Evolutionary conservation across 2,113 vertebrate genomes (phyloP).

Genomic region (Carettochelys insculpta): DNA sequence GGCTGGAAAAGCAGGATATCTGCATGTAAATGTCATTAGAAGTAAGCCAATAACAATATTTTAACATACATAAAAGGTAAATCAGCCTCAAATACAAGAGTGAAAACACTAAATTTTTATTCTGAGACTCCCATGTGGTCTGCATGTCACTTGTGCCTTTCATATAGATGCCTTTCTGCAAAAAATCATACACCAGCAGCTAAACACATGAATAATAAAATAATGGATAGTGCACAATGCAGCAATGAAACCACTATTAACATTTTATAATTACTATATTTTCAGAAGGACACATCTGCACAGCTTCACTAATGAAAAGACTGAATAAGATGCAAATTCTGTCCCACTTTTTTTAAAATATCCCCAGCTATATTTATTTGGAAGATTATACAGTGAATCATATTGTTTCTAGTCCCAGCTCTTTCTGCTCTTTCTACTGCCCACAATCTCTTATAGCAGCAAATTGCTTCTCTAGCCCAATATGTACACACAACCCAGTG

Average conservation of each 20-base stretch:
- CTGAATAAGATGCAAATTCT: slow-evolving; percentile 15
- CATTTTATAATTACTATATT: neutral
- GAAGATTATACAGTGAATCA: neutral
- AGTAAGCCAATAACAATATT: slow-evolving; percentile 29
- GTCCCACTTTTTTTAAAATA: neutral
- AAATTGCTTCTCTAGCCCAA: neutral
- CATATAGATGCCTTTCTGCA: slow-evolving; percentile 31
- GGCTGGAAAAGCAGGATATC: slow-evolving; percentile 41
- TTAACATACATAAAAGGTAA: slow-evolving; percentile 49
- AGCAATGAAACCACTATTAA: slow-evolving; percentile 28
- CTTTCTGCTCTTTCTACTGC: neutral
- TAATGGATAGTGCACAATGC: neutral
- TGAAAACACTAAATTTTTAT: slow-evolving; percentile 14
- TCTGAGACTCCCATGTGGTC: slow-evolving; percentile 15
- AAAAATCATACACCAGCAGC: neutral
- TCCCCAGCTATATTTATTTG: neutral
- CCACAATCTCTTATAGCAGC: neutral
- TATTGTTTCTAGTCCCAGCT: neutral
- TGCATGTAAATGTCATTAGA: slow-evolving; percentile 54
- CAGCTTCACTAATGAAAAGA: slow-evolving; percentile 17
- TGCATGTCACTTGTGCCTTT: slow-evolving; percentile 11
- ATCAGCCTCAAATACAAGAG: slow-evolving; percentile 19
- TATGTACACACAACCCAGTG: neutral
- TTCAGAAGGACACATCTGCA: neutral
- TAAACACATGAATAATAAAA: slow-evolving; percentile 49